Evolutionary conservation across 2,797 vertebrate genomes (phyloP).

Genomic region (Xerus rutilus): DNA sequence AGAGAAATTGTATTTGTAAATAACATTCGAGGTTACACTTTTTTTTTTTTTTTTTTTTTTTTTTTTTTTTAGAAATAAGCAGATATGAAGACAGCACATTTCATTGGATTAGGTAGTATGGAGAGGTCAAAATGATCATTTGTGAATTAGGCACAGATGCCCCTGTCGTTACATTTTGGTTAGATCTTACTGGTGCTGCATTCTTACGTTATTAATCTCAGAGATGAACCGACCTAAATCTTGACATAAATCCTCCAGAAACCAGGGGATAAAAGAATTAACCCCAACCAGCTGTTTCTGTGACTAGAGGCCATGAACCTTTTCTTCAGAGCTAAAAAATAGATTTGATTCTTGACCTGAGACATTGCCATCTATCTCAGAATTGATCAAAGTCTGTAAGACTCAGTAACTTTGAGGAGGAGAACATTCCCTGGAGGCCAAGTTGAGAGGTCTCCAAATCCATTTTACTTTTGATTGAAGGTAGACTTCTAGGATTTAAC

Average conservation of each 20-base stretch:
- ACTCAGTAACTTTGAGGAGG: background rate
- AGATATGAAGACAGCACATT: background rate
- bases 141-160: background rate
- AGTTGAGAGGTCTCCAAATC: slow-evolving; percentile 36
- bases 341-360: slow-evolving; percentile 71
- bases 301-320: slow-evolving; percentile 38
- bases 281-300: background rate
- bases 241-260: slow-evolving; percentile 59
- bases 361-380: slow-evolving; percentile 53
- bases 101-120: background rate
- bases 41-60: background rate
- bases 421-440: rapidly evolving
- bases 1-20: background rate
- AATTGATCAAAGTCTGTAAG: slow-evolving; percentile 59
- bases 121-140: background rate
- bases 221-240: slow-evolving; percentile 49
- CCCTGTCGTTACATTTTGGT: background rate
- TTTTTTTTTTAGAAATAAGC: background rate
- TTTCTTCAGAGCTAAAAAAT: slow-evolving; percentile 61
- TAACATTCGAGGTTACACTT: slow-evolving; percentile 23
- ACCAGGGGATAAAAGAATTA: slow-evolving; percentile 42
- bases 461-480: background rate
- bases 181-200: background rate
- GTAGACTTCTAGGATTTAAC: slow-evolving; percentile 64
- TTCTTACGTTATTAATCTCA: slow-evolving; percentile 66